These are phyloP conservation scores for Odontamblyopus rebecca DNA, from an alignment of 2,797 vertebrate species.

Conservation along the genomic window DNA sequence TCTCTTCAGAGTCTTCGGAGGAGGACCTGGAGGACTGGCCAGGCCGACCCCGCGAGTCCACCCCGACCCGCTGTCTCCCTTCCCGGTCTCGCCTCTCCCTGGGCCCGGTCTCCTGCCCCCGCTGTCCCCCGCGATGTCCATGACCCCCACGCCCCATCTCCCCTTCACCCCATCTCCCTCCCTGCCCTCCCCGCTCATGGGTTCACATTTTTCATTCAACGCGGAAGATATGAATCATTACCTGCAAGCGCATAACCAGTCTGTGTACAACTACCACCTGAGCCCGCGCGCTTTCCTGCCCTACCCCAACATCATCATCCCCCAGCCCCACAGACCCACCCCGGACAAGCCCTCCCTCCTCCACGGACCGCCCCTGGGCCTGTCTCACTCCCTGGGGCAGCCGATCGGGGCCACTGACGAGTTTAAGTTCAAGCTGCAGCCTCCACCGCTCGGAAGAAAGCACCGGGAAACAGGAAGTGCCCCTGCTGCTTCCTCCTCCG, in stretches of 20 bases:
- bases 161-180: slow-evolving; percentile 90
- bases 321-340: slow-evolving; percentile 86
- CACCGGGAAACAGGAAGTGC: slow-evolving; percentile 75
- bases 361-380: slow-evolving; percentile 61
- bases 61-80: slow-evolving; percentile 80
- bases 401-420: slow-evolving; percentile 47
- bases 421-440: slow-evolving; percentile 94
- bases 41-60: slow-evolving; percentile 71
- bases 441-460: slow-evolving; percentile 87
- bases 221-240: slow-evolving; percentile 95
- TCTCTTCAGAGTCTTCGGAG: slow-evolving; percentile 85
- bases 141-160: slow-evolving; percentile 87
- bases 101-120: slow-evolving; percentile 79
- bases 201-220: slow-evolving; percentile 93
- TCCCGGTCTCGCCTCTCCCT: slow-evolving; percentile 80
- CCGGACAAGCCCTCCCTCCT: slow-evolving; percentile 71
- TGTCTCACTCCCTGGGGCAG: slow-evolving; percentile 61
- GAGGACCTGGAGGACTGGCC: slow-evolving; percentile 62
- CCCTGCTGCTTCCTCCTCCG: slow-evolving; percentile 32
- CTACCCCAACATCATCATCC: slow-evolving; percentile 90
- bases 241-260: slow-evolving; percentile 92
- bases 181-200: slow-evolving; percentile 86
- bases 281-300: slow-evolving; percentile 92
- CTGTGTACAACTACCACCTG: slow-evolving; percentile 95
- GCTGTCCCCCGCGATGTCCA: slow-evolving; percentile 87